These are phyloP conservation scores for Leptinotarsa juncta DNA, from an alignment of 2,888 invertebrate species.

Conservation along the genomic window DNA sequence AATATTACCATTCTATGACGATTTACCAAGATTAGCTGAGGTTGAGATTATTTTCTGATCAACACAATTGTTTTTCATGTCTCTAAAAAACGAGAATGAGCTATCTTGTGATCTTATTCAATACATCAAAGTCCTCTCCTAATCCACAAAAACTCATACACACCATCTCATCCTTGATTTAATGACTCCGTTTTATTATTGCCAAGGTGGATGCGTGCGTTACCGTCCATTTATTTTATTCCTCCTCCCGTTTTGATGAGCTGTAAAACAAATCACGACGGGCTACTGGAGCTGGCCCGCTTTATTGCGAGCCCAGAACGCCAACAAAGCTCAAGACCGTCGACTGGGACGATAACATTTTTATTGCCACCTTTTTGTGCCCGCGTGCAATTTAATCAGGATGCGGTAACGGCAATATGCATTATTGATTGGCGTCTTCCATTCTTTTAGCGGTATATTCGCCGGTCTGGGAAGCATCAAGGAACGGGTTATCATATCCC, in stretches of 20 bases:
- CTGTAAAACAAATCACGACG: slow-evolving; percentile 58
- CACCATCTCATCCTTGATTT: slow-evolving; percentile 28
- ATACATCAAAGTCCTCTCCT: slow-evolving; percentile 2
- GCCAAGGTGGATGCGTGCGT: slow-evolving; percentile 43
- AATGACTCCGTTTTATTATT: slow-evolving; percentile 42
- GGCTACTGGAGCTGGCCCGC: slow-evolving; percentile 46
- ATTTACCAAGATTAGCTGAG: too few relatives aligned
- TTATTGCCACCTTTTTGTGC: slow-evolving; percentile 35
- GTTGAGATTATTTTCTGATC: too few relatives aligned
- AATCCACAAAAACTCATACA: slow-evolving; percentile 23
- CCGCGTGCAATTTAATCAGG: slow-evolving; percentile 32
- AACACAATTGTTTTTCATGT: too few relatives aligned
- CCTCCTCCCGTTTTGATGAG: slow-evolving; percentile 55
- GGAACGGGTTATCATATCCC: too few relatives aligned
- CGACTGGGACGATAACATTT: slow-evolving; percentile 38
- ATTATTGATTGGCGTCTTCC: neutral
- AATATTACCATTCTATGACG: too few relatives aligned
- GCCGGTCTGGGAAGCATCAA: too few relatives aligned
- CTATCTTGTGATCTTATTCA: neutral
- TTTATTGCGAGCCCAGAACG: slow-evolving; percentile 48
- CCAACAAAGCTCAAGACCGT: slow-evolving; percentile 38
- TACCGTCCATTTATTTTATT: slow-evolving; percentile 49
- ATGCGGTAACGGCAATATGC: slow-evolving; percentile 2
- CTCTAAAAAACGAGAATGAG: too few relatives aligned
- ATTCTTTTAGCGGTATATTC: too few relatives aligned